Evolutionary conservation across 2,888 invertebrate species (phyloP).

Genomic region (Chymomyza procnemis): DNA sequence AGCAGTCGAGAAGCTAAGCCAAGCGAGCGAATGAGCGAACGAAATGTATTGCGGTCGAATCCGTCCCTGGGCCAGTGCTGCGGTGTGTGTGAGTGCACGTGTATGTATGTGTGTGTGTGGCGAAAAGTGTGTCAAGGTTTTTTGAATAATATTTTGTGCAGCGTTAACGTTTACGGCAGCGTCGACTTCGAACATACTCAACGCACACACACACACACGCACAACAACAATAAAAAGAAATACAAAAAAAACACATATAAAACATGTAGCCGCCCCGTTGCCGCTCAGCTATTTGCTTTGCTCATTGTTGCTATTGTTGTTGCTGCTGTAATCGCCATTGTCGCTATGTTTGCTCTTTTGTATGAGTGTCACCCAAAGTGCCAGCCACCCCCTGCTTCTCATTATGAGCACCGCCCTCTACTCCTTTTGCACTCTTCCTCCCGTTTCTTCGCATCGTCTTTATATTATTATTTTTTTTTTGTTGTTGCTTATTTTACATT

Average conservation of each 20-base stretch:
- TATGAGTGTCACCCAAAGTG: slow-evolving; percentile 1
- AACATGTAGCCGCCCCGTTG: slow-evolving; percentile 23
- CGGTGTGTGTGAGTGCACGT: slow-evolving; percentile 69
- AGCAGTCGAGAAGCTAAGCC: slow-evolving; percentile 14
- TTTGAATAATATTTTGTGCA: slow-evolving; percentile 74
- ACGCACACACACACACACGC: slow-evolving; percentile 1
- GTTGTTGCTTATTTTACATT: slow-evolving; percentile 26
- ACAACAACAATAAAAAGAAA: slow-evolving; percentile 15
- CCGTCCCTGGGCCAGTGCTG: no score
- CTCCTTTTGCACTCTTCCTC: background rate
- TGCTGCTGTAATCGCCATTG: slow-evolving; percentile 49
- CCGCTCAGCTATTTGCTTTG: slow-evolving; percentile 11
- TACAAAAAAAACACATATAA: slow-evolving; percentile 17
- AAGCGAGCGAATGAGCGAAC: background rate
- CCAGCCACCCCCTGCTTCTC: slow-evolving; percentile 5
- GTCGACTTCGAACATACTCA: slow-evolving; percentile 29
- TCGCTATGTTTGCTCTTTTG: slow-evolving; percentile 17
- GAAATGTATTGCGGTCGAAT: background rate
- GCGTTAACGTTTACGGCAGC: slow-evolving; percentile 59
- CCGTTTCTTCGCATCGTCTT: slow-evolving; percentile 27
- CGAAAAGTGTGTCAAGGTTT: slow-evolving; percentile 77
- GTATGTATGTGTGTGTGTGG: slow-evolving; percentile 48
- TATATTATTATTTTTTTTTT: slow-evolving; percentile 13
- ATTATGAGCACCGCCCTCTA: background rate
- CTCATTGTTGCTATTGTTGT: slow-evolving; percentile 31